These are phyloP conservation scores for Diglossa cyanea DNA, from an alignment of 2,797 vertebrate species.

Conservation along the genomic window DNA sequence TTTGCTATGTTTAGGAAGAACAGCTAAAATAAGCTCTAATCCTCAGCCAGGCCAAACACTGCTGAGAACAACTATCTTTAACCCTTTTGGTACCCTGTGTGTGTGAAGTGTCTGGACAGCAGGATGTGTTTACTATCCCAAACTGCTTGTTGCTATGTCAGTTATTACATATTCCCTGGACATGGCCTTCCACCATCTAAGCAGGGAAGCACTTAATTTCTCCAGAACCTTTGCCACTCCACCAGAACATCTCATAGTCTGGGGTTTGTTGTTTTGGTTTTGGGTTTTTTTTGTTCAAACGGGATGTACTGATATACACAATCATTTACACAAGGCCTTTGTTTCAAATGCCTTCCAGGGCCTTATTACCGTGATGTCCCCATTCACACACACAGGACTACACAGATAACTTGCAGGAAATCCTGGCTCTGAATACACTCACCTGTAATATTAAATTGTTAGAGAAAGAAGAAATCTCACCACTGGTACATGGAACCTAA, in stretches of 20 bases:
- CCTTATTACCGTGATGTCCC: background rate
- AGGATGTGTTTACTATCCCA: background rate
- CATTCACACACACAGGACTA: background rate
- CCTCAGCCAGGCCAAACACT: slow-evolving; percentile 46
- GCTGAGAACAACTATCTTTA: slow-evolving; percentile 37
- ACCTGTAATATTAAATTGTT: background rate
- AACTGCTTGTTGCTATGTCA: background rate
- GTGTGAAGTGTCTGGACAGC: background rate
- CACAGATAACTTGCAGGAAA: background rate
- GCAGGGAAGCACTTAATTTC: background rate
- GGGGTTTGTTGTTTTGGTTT: background rate
- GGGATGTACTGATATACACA: background rate
- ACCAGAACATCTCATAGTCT: background rate
- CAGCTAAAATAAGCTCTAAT: slow-evolving; percentile 68
- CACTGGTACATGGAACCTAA: background rate
- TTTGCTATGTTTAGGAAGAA: slow-evolving; percentile 64
- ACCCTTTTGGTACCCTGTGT: background rate
- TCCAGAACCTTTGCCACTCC: background rate
- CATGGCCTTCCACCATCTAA: background rate
- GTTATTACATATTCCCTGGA: background rate
- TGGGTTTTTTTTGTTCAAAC: background rate
- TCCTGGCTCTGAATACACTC: background rate
- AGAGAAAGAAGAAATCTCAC: background rate
- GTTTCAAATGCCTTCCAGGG: background rate
- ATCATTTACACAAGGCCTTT: background rate